phyloP scores from a whole-genome alignment of 1,140 invertebrate genomes.

The Heliothis subflexa region DNA sequence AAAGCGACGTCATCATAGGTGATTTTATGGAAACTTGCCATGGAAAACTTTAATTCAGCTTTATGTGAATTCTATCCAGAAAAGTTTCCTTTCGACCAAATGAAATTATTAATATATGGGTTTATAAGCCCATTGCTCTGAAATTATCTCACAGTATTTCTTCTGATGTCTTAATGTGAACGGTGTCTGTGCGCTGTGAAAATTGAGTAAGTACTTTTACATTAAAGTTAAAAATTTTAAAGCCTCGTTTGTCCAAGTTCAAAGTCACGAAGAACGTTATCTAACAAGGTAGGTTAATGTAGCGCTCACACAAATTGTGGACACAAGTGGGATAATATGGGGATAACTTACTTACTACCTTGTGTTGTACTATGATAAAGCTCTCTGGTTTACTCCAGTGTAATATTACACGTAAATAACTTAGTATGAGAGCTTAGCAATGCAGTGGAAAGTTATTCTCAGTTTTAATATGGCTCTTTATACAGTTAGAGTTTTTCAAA shows the following conservation, averaged over 20 bases:
- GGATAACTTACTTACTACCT: no score
- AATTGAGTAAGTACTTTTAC: constrained; percentile 33
- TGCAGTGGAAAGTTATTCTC: no score
- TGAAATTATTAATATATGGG: constrained; percentile 48
- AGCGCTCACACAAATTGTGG: neutral
- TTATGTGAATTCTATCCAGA: constrained; percentile 40
- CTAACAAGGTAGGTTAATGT: neutral
- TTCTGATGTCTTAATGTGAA: constrained; percentile 18
- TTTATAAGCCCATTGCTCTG: constrained; percentile 18
- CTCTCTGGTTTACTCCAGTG: no score
- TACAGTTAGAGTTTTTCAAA: no score
- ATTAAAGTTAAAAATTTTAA: neutral
- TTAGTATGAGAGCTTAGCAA: no score
- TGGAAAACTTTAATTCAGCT: constrained; percentile 45
- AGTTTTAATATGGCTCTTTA: no score
- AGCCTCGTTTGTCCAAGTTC: neutral
- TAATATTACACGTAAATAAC: no score
- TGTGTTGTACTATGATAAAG: no score
- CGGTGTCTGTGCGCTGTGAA: constrained; percentile 12
- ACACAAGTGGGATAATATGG: no score
- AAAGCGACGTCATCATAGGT: constrained; percentile 31
- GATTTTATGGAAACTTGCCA: constrained; percentile 48
- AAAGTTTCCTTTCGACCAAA: constrained; percentile 52
- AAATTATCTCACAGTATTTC: constrained; percentile 7
- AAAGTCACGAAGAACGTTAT: neutral